Evolutionary conservation across 2,113 vertebrate species (phyloP).

Genomic region (Lanius ludovicianus): DNA sequence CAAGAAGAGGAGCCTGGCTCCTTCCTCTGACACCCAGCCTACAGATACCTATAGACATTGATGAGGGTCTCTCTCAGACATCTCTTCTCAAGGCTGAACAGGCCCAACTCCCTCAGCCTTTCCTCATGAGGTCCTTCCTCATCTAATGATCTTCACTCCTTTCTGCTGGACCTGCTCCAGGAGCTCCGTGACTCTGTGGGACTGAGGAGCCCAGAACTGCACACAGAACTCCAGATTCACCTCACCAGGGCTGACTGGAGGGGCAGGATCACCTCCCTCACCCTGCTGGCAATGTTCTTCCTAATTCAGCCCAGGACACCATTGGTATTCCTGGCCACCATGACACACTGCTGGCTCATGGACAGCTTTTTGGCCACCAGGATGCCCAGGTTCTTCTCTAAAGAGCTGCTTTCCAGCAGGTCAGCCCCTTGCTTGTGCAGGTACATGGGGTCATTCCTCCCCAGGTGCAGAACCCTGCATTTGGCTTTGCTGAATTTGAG

Average conservation of each 20-base stretch:
- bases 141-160: background rate
- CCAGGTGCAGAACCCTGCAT: rapidly evolving
- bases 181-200: background rate
- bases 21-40: background rate
- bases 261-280: rapidly evolving
- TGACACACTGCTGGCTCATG: background rate
- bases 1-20: background rate
- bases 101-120: background rate
- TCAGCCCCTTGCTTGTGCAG: background rate
- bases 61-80: background rate
- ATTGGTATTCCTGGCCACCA: background rate
- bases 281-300: too few species aligned
- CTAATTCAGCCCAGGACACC: background rate
- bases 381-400: background rate
- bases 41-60: background rate
- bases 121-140: background rate
- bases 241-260: background rate
- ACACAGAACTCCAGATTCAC: rapidly evolving
- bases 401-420: background rate
- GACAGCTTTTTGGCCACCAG: background rate
- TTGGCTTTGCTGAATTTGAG: background rate
- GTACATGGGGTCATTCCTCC: background rate
- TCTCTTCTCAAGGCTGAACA: background rate
- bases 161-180: background rate
- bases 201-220: background rate